These are phyloP conservation scores for Drosophila erecta DNA, from an alignment of 1,140 invertebrate genomes.

Conservation along the genomic window DNA sequence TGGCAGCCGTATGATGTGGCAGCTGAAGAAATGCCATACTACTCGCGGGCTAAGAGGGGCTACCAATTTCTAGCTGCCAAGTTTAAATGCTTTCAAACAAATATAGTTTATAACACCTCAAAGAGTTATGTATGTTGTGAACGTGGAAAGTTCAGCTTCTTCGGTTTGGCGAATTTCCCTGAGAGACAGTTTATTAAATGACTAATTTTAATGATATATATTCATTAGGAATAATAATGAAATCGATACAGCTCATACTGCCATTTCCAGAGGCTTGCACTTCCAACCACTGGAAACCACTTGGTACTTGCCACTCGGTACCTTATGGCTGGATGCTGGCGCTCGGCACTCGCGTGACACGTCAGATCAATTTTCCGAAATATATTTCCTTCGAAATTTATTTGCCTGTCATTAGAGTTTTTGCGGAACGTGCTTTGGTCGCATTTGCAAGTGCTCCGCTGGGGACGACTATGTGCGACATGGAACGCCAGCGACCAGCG, in stretches of 20 bases:
- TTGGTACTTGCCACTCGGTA: neutral
- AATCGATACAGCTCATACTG: neutral
- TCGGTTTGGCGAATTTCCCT: too few species aligned
- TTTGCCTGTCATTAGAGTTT: constrained; percentile 82
- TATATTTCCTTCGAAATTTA: constrained; percentile 80
- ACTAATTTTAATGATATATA: neutral
- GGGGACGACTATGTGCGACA: constrained; percentile 66
- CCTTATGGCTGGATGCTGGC: constrained; percentile 20
- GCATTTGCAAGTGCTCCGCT: constrained; percentile 71
- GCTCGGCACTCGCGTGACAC: constrained; percentile 67
- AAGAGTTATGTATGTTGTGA: too few species aligned
- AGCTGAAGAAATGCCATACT: too few species aligned
- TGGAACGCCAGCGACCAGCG: constrained; percentile 14
- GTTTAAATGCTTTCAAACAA: too few species aligned
- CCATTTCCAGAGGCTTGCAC: constrained; percentile 4
- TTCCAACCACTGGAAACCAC: neutral
- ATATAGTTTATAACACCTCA: too few species aligned
- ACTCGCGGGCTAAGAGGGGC: too few species aligned
- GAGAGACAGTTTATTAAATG: too few species aligned
- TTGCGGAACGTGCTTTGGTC: constrained; percentile 77
- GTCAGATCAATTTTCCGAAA: constrained; percentile 81
- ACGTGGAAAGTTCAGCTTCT: too few species aligned
- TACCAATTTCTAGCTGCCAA: too few species aligned
- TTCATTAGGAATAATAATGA: neutral
- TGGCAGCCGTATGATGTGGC: constrained; percentile 17